Conservation (phyloP, 2,797 vertebrate species). For the Melanotaenia trifasciata region DNA sequence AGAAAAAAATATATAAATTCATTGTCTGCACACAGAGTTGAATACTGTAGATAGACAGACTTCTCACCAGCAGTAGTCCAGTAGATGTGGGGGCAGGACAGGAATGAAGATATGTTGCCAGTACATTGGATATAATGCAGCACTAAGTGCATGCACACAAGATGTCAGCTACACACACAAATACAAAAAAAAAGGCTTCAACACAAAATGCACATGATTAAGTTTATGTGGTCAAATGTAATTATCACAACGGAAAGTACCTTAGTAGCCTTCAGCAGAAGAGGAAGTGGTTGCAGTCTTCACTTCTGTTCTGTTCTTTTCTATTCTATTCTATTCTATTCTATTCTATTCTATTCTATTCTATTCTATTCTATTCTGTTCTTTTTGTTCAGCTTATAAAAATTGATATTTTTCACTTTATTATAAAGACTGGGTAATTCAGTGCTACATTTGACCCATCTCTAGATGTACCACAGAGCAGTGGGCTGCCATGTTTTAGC, state of each 20-base stretch:
- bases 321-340: too few relatives aligned
- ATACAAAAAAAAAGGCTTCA: conserved; percentile 1
- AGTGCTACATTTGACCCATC: too few relatives aligned
- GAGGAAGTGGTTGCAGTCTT: neutral
- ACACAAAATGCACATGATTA: neutral
- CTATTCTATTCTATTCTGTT: too few relatives aligned
- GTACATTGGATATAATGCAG: conserved; percentile 90
- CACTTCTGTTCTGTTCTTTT: neutral
- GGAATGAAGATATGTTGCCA: conserved; percentile 97
- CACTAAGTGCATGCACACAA: conserved; percentile 89
- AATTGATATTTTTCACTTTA: too few relatives aligned
- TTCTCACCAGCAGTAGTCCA: conserved; percentile 92
- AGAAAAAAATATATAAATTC: conserved; percentile 1
- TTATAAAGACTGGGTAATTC: too few relatives aligned
- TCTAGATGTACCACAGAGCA: too few relatives aligned
- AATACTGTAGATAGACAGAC: neutral
- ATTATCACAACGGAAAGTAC: neutral
- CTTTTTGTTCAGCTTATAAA: too few relatives aligned
- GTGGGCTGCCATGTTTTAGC: too few relatives aligned
- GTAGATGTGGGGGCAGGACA: conserved; percentile 89
- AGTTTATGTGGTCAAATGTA: conserved; percentile 1
- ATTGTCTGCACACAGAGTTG: neutral
- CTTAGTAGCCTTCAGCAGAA: neutral
- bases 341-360: neutral
- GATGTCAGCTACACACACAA: conserved; percentile 75